Base-by-base conservation (phyloP, 2,888 invertebrate genomes). In the Scaptomyza polygonia region DNA sequence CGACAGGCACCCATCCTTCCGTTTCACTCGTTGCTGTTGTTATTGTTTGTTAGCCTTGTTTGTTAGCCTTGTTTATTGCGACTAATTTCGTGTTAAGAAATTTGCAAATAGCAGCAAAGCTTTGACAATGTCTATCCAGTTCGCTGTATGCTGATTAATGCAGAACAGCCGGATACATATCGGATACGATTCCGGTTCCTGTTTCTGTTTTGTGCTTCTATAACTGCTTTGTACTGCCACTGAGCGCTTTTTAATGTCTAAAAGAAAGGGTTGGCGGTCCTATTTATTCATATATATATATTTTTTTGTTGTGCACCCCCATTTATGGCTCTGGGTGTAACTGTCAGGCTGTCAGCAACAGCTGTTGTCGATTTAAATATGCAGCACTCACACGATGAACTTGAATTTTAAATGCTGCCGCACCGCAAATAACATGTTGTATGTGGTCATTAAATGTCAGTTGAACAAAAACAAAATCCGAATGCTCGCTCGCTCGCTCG, bases 41-140 rank as follows among this genome's bases (percentile, higher is more conserved):
- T 43, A 9, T 9, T 47, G 14, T 45, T 45, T 27, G 27, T 14
- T 45, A 44, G 51, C 21, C 67, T 79, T 73, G 78, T 84, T 69
- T 84, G 80, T 81, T 85, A 64, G 80, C 57, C 86, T 72, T 86
- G 80, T 86, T 86, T 86, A 83, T 83, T 69, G 86, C 74, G 84
- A 86, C 86, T 82, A 82, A 82, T 82, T 83, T 86, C 80, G 81
- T 82, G 86, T 83, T 86, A 83, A 86, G 86, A 86, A 81, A 81
- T 82, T 82, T 86, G 81, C 86, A 86, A 81, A 79, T 58, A 83
- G 43, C 72, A 43, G 9, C 16, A 54, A 63, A 58, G 76, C 76
- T 76, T 71, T 76, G 73, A 71, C 71, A 71, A 32, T 27, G 40
- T 71, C 62, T 47, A 59, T 57, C 16, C 43, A 47, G 56, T 75